Conservation (phyloP, 2,113 vertebrate genomes). For the Nesogale talazaci region DNA sequence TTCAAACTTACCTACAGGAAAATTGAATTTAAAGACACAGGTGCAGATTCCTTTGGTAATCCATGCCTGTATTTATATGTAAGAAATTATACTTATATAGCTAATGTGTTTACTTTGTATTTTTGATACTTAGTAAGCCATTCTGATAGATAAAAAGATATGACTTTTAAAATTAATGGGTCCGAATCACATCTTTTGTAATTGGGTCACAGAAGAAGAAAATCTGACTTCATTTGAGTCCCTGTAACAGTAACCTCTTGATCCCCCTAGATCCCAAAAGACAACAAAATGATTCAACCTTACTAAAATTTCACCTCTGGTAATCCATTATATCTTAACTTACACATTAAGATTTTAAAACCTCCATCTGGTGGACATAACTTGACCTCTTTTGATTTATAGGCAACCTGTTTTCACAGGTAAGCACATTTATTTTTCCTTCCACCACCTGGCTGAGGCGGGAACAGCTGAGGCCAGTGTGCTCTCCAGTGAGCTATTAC, state of each 20-base stretch:
- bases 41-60: neutral
- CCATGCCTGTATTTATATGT: neutral
- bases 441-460: conserved; percentile 74
- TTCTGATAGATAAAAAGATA: conserved; percentile 63
- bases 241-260: conserved; percentile 70
- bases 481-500: conserved; percentile 67
- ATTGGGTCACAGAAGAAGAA: conserved; percentile 74
- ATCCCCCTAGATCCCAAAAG: conserved; percentile 62
- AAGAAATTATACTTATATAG: neutral
- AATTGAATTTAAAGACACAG: neutral
- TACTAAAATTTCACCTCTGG: conserved; percentile 70
- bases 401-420: conserved; percentile 80
- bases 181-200: conserved; percentile 72
- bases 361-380: conserved; percentile 82
- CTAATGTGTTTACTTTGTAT: neutral
- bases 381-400: conserved; percentile 83
- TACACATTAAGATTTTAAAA: conserved; percentile 82
- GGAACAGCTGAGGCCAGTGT: conserved; percentile 75
- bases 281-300: conserved; percentile 75
- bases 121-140: conserved; percentile 41
- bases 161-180: conserved; percentile 71
- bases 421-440: conserved; percentile 79
- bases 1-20: neutral
- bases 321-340: conserved; percentile 81
- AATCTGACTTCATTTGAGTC: conserved; percentile 57